phyloP scores from a whole-genome alignment of 2,113 vertebrate species.

The Takifugu bimaculatus region DNA sequence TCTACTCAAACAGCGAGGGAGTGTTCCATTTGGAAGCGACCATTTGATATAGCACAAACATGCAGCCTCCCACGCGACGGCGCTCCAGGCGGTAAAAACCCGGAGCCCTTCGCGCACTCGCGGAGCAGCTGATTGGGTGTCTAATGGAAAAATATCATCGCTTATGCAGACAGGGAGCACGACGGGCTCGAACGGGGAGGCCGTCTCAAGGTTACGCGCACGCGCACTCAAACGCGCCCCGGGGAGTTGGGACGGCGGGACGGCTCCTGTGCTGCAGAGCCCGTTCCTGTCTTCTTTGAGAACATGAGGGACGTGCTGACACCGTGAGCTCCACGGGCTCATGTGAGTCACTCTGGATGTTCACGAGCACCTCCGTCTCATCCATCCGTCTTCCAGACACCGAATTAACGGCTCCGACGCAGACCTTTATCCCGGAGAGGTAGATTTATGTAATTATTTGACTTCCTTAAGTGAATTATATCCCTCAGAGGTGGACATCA shows the following conservation, averaged over 20 bases:
- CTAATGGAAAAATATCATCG: constrained; percentile 31
- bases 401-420: background rate
- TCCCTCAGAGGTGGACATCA: constrained; percentile 6
- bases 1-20: constrained; percentile 68
- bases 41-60: constrained; percentile 44
- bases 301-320: constrained; percentile 36
- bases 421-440: background rate
- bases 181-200: constrained; percentile 41
- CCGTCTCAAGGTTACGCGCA: constrained; percentile 63
- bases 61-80: background rate
- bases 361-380: constrained; percentile 13
- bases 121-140: constrained; percentile 25
- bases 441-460: constrained; percentile 13
- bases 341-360: constrained; percentile 19
- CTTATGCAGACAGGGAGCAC: constrained; percentile 40
- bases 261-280: background rate
- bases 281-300: constrained; percentile 19
- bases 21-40: constrained; percentile 28
- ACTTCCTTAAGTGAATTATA: constrained; percentile 6
- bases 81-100: constrained; percentile 13
- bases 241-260: no score
- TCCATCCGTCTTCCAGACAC: background rate
- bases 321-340: constrained; percentile 15
- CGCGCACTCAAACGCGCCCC: constrained; percentile 1
- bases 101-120: constrained; percentile 34